Evolutionary conservation across 2,797 vertebrate species (phyloP).

Genomic region (Protosalanx chinensis): DNA sequence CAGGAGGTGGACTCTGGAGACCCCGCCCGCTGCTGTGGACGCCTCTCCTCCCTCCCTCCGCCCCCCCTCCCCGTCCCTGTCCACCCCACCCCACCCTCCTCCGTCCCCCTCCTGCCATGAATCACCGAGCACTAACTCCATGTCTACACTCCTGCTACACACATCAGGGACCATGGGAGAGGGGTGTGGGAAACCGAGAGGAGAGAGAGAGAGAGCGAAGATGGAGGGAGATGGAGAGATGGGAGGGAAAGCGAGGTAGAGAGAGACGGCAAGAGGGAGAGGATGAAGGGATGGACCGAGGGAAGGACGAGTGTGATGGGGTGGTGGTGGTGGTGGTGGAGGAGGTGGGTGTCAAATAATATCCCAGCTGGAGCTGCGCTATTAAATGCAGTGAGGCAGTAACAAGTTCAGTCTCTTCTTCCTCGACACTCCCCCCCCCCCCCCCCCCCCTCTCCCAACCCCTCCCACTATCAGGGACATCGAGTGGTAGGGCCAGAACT

Average conservation of each 20-base stretch:
- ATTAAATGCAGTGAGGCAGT: constrained; percentile 45
- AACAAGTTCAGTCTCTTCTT: not conserved
- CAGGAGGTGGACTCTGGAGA: constrained; percentile 47
- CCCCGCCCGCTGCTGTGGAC: constrained; percentile 39
- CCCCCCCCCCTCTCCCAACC: not conserved
- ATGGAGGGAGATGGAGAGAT: too few relatives aligned
- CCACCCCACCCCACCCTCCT: not conserved
- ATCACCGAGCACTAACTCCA: constrained; percentile 65
- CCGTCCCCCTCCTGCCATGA: constrained; percentile 52
- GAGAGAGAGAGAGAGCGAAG: not conserved
- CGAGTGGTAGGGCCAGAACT: constrained; percentile 37
- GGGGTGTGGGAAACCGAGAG: not conserved
- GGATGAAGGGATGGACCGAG: not conserved
- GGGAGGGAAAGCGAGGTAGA: constrained; percentile 8
- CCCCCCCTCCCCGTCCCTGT: not conserved
- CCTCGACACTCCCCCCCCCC: not conserved
- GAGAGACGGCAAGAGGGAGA: not conserved
- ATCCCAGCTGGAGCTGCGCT: constrained; percentile 42
- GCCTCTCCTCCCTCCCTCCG: constrained; percentile 41
- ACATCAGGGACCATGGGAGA: constrained; percentile 45
- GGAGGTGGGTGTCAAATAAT: constrained; percentile 40
- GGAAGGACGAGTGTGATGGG: not conserved
- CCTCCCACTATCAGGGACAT: constrained; percentile 20
- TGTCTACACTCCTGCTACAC: constrained; percentile 57
- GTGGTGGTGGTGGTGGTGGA: not conserved